Evolutionary conservation across 2,888 invertebrate species (phyloP).

Genomic region (Troides helena): DNA sequence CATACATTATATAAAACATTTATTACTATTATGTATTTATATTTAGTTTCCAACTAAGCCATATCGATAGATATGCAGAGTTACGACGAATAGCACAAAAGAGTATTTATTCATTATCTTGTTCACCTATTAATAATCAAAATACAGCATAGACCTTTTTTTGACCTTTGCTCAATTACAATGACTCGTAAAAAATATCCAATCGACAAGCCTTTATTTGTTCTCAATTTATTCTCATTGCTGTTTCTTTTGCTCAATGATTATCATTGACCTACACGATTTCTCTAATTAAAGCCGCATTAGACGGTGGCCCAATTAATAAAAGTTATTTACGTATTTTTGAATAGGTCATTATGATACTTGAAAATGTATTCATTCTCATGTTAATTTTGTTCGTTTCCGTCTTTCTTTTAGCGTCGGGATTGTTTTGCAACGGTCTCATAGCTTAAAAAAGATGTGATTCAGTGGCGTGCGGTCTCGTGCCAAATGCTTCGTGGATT

Average conservation of each 20-base stretch:
- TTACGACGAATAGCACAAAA: too few species aligned
- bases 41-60: too few species aligned
- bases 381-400: slow-evolving; percentile 5
- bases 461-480: slow-evolving; percentile 1
- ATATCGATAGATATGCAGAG: too few species aligned
- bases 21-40: too few species aligned
- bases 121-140: neutral
- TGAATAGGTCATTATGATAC: neutral
- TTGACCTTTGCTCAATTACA: slow-evolving; percentile 16
- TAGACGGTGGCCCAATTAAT: neutral
- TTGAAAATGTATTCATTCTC: neutral
- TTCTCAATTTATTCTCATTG: slow-evolving; percentile 50
- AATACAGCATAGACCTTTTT: neutral
- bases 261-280: slow-evolving; percentile 66
- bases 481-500: slow-evolving; percentile 8
- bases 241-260: slow-evolving; percentile 45
- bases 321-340: neutral
- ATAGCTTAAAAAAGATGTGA: slow-evolving; percentile 22
- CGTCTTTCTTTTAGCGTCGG: slow-evolving; percentile 2
- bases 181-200: slow-evolving; percentile 32
- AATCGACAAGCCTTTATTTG: slow-evolving; percentile 43
- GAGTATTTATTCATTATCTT: neutral
- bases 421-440: slow-evolving; percentile 17
- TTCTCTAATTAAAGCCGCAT: slow-evolving; percentile 56
- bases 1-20: too few species aligned